Evolutionary conservation across 2,888 invertebrate species (phyloP).

Genomic region (Drosophila antonietae): DNA sequence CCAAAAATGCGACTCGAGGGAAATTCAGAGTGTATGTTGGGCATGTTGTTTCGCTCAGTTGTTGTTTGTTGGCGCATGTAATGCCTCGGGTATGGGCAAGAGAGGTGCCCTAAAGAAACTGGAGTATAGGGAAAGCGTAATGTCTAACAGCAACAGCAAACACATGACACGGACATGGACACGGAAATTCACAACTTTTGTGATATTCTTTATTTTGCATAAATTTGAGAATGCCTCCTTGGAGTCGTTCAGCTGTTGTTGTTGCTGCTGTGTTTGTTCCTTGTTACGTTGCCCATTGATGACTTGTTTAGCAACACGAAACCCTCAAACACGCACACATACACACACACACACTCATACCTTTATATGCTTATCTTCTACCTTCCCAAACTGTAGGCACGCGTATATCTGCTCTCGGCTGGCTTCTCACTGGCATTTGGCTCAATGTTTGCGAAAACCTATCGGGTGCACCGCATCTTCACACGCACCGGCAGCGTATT

Average conservation of each 20-base stretch:
- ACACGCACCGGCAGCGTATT: conserved; percentile 93
- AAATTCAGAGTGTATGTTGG: conserved; percentile 61
- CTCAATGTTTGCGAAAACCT: conserved; percentile 97
- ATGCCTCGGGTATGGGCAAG: conserved; percentile 3
- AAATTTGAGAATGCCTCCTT: conserved; percentile 57
- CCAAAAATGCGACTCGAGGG: conserved; percentile 70
- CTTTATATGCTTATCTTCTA: neutral
- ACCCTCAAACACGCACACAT: conserved; percentile 10
- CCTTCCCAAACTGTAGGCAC: conserved; percentile 87
- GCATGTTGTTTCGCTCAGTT: conserved; percentile 31
- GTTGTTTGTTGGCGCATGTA: conserved; percentile 30
- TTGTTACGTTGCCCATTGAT: conserved; percentile 61
- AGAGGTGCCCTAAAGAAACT: neutral
- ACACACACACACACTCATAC: conserved; percentile 21
- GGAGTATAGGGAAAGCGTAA: neutral
- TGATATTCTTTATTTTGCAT: conserved; percentile 77
- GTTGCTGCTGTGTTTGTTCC: conserved; percentile 16
- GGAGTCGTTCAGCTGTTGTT: conserved; percentile 29
- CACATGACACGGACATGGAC: conserved; percentile 61
- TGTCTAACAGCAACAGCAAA: conserved; percentile 37
- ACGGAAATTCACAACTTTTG: conserved; percentile 68
- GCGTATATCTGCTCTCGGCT: conserved; percentile 94
- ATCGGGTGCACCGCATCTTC: conserved; percentile 95
- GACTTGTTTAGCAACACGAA: conserved; percentile 57
- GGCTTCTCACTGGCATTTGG: conserved; percentile 97